A percentile compares a stretch with the other conserved stretches of the same genome.
Conservation (phyloP, 2,797 vertebrate genomes). For the Linurgus olivaceus region DNA sequence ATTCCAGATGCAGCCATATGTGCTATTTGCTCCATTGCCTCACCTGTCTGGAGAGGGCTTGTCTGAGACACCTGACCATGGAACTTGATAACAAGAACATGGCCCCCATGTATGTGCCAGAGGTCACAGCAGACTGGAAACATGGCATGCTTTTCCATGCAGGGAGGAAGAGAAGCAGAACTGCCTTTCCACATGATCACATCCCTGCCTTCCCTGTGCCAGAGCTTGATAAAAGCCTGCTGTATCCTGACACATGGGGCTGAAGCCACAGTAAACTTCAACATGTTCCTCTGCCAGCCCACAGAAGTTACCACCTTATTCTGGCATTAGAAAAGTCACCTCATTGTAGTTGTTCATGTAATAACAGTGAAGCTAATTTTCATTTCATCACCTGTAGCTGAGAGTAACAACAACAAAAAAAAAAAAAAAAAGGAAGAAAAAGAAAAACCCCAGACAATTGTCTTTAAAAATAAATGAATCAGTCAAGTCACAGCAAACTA, state of each 20-base stretch:
- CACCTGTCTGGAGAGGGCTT: neutral
- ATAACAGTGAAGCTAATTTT: neutral
- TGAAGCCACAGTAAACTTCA: neutral
- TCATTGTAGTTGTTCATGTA: neutral
- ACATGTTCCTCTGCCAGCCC: neutral
- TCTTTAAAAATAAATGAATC: slow-evolving; percentile 2
- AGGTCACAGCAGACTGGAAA: neutral
- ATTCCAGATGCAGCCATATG: neutral
- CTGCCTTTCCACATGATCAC: neutral
- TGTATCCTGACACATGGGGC: neutral
- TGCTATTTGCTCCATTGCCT: neutral
- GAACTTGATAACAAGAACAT: fast-evolving
- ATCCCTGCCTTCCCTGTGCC: neutral
- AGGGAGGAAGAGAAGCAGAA: neutral
- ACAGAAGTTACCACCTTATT: neutral
- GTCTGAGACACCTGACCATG: fast-evolving
- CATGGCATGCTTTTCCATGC: too few relatives aligned
- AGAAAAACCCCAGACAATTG: neutral
- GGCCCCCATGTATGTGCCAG: neutral
- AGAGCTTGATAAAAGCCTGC: neutral
- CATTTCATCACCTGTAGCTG: neutral
- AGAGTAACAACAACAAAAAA: neutral
- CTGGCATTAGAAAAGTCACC: neutral
- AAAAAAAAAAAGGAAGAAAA: neutral
- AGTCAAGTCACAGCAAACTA: neutral